Percentiles rank a stretch among this genome's conserved stretches.
phyloP scores from a whole-genome alignment of 2,797 vertebrate species.

The Microchirus variegatus region DNA sequence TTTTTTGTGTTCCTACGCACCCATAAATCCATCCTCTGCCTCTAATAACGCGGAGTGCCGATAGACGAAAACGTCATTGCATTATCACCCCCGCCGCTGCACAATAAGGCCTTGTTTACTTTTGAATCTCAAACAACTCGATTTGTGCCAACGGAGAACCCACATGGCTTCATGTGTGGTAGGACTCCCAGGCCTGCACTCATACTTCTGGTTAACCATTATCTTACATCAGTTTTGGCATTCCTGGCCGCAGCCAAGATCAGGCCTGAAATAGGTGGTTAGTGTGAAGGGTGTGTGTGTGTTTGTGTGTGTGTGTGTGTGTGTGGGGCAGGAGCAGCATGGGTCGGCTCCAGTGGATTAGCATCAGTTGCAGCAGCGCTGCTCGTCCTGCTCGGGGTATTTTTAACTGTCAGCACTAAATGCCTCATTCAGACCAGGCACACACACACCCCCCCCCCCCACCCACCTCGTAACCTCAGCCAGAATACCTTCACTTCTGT shows the following conservation, averaged over 20 bases:
- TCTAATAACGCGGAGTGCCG: slow-evolving; percentile 40
- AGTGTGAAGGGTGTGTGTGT: slow-evolving; percentile 40
- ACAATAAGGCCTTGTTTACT: slow-evolving; percentile 51
- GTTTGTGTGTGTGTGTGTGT: slow-evolving; percentile 10
- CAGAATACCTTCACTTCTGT: slow-evolving; percentile 79
- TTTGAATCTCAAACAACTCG: slow-evolving; percentile 67
- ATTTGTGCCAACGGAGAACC: slow-evolving; percentile 57
- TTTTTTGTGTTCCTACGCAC: neutral
- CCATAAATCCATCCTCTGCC: slow-evolving; percentile 50
- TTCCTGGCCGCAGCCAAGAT: slow-evolving; percentile 66
- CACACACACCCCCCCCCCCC: slow-evolving; percentile 71
- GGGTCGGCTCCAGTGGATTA: slow-evolving; percentile 41
- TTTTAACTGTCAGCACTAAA: slow-evolving; percentile 84
- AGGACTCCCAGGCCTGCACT: slow-evolving; percentile 62
- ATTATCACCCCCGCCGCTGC: slow-evolving; percentile 24
- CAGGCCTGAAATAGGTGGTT: slow-evolving; percentile 66
- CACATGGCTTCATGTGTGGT: slow-evolving; percentile 74
- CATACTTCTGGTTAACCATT: slow-evolving; percentile 82
- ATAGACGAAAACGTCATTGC: slow-evolving; percentile 22
- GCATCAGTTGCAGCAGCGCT: slow-evolving; percentile 49
- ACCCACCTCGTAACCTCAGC: slow-evolving; percentile 77
- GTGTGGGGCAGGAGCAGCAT: slow-evolving; percentile 10
- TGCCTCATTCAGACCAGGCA: slow-evolving; percentile 76
- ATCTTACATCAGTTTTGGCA: slow-evolving; percentile 77
- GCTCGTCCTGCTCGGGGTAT: slow-evolving; percentile 62